phyloP scores from a whole-genome alignment of 2,797 vertebrate species.

The Pampus argenteus region DNA sequence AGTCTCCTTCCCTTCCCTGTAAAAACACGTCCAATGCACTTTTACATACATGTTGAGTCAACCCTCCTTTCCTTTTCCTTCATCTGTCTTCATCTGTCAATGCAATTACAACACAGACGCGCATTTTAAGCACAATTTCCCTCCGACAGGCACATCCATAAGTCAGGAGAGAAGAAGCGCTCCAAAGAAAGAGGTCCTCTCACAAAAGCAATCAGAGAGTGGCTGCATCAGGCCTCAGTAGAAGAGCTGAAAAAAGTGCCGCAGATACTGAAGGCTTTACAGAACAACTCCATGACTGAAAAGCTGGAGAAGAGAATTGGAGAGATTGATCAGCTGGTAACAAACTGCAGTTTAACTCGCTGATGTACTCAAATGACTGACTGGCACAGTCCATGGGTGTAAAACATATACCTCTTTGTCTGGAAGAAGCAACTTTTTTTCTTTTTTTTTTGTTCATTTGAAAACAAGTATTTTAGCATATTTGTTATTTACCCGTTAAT shows the following conservation, averaged over 20 bases:
- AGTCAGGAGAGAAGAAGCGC: not conserved
- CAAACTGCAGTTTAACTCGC: conserved; percentile 35
- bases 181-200: conserved; percentile 29
- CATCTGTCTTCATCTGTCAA: not conserved
- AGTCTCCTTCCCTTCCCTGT: not conserved
- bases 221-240: conserved; percentile 49
- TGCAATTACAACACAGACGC: not conserved
- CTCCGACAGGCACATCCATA: conserved; percentile 34
- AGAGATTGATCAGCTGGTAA: conserved; percentile 32
- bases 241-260: conserved; percentile 63
- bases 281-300: conserved; percentile 11
- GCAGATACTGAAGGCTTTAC: conserved; percentile 36
- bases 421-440: not conserved
- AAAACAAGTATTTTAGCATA: conserved; percentile 4
- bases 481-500: not conserved
- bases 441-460: not conserved
- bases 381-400: not conserved
- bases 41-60: not conserved
- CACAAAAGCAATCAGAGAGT: conserved; percentile 39
- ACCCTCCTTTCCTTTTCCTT: not conserved
- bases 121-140: not conserved
- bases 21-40: no score
- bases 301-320: conserved; percentile 51
- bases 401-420: conserved; percentile 26
- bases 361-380: not conserved